A percentile compares a stretch with the other conserved stretches of the same genome.
Evolutionary conservation across 2,797 vertebrate species (phyloP).

Genomic region (Hippoglossus hippoglossus): DNA sequence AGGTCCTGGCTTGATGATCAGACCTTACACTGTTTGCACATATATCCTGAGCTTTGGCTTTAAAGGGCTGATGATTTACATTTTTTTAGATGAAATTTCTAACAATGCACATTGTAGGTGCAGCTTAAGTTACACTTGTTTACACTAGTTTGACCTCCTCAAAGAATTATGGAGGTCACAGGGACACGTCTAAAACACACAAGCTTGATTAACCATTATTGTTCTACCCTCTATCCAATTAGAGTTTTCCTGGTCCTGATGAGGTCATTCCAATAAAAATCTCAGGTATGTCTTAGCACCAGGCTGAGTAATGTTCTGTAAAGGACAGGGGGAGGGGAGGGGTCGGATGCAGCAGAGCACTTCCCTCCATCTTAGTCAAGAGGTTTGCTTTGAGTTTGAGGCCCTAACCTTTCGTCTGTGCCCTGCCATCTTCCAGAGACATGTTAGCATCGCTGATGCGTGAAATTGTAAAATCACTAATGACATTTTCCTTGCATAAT

Average conservation of each 20-base stretch:
- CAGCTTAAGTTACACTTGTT: no score
- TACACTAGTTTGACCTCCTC: background rate
- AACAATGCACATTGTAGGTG: no score
- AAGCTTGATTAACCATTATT: background rate
- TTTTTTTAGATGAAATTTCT: no score
- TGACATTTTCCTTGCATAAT: conserved; percentile 76
- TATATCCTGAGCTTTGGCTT: no score
- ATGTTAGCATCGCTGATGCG: conserved; percentile 56
- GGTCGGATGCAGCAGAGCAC: background rate
- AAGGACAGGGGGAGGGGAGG: background rate
- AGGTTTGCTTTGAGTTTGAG: conserved; percentile 35
- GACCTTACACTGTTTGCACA: no score
- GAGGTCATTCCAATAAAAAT: background rate
- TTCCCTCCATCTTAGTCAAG: conserved; percentile 30
- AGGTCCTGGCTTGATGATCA: no score
- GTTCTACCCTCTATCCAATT: background rate
- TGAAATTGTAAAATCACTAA: conserved; percentile 81
- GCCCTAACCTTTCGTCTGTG: conserved; percentile 40
- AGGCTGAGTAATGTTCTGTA: background rate
- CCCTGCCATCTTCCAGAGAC: conserved; percentile 53
- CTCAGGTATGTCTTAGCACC: background rate
- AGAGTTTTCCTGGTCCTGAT: background rate
- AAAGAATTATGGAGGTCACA: background rate
- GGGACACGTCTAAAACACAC: background rate
- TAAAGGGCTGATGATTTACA: no score